Evolutionary conservation across 2,888 invertebrate genomes (phyloP), one percentile per base, ranked within the genome.

Genomic region (Himalopsyche japonica): DNA sequence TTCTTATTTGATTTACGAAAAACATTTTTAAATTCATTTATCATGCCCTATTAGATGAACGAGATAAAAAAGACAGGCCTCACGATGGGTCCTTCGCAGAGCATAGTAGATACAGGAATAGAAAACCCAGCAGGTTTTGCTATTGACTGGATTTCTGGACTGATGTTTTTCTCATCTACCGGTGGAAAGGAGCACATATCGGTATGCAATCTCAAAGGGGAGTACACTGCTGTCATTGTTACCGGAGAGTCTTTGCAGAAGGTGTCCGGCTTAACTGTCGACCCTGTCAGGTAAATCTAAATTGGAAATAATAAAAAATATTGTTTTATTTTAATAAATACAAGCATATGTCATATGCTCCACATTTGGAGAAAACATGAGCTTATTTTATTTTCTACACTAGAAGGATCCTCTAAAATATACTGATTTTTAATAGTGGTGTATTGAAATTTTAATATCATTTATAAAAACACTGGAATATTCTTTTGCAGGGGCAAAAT

Each of bases 81-180:
- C 77, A 94, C 94, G 47, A 94, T 94, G 85, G 95, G 95, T 32
- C 92, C 95, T 3, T 94, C 95, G 70, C 94, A 95, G 88, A 95
- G 95, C 20, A 92, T 97, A 84, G 94, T 96, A 80, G 96, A 97
- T 89, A 94, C 95, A 77, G 95, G 93, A 76, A 90, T 94, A 85
- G 92, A 92, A 87, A 91, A 92, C 87, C 94, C 95, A 43, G 92
- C 93, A 81, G 97, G 96, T 3, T 93, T 98, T 89, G 96, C 96
- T 49, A 93, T 97, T 84, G 97, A 98, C 92, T 96, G 96, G 96
- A 93, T 96, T 84, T 95, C 96, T 20, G 92, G 94, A 77, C 93
- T 96, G 88, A 92, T 97, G 90, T 96, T 95, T 91, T 94, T 97
- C 89, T 94, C 95, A 0, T 93, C 94, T 0, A 91, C 93, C 94